These are phyloP conservation scores for Trachurus trachurus DNA, from an alignment of 2,797 vertebrate species.

Conservation along the genomic window DNA sequence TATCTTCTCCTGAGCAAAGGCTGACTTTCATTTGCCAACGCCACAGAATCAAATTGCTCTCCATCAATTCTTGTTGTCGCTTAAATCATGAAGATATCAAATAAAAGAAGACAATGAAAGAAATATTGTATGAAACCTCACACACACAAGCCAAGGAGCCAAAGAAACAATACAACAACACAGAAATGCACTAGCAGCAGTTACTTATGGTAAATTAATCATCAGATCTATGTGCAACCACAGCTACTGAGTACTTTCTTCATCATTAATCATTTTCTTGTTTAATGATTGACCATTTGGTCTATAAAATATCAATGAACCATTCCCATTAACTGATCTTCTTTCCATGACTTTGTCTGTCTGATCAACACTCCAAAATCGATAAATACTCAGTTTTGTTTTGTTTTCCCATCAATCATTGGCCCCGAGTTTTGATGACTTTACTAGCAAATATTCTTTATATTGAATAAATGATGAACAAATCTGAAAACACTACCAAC, in stretches of 20 bases:
- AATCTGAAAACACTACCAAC: constrained; percentile 7
- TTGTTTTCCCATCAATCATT: background rate
- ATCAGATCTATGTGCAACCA: background rate
- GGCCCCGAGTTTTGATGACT: background rate
- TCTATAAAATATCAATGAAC: too few relatives aligned
- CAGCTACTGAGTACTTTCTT: background rate
- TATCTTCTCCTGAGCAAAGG: background rate
- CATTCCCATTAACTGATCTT: too few relatives aligned
- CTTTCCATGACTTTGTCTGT: too few relatives aligned
- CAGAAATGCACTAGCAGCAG: background rate
- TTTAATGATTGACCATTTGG: background rate
- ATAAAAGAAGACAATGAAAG: background rate
- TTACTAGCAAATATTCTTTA: constrained; percentile 1
- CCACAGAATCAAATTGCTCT: background rate
- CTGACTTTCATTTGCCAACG: background rate
- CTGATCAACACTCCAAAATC: too few relatives aligned
- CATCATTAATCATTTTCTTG: background rate
- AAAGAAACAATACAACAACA: background rate
- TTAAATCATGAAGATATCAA: background rate
- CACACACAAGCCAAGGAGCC: background rate
- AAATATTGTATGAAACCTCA: background rate
- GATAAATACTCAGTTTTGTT: too few relatives aligned
- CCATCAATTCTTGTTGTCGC: background rate
- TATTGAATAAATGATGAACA: constrained; percentile 4
- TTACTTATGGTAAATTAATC: background rate